Conservation (phyloP, 2,797 vertebrate species). For the Amazona ochrocephala region DNA sequence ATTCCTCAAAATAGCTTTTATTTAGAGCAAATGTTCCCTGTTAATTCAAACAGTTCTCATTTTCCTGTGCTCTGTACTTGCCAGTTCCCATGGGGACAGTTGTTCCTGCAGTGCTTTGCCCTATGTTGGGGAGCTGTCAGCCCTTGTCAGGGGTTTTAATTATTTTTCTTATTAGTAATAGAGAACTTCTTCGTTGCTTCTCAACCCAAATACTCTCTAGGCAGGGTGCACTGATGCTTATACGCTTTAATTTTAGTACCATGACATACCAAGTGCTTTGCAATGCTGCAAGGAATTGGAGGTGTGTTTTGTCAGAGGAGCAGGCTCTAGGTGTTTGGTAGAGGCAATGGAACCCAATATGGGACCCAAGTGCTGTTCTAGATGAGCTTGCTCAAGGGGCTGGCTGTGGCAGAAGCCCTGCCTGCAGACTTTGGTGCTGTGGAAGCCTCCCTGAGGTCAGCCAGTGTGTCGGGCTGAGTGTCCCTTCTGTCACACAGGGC, state of each 20-base stretch:
- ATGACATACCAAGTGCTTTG: not conserved
- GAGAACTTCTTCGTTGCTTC: constrained; percentile 7
- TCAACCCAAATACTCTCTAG: not conserved
- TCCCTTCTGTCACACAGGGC: not conserved
- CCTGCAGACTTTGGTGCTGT: not conserved
- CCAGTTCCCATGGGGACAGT: constrained; percentile 61
- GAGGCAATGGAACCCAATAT: not conserved
- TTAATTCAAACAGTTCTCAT: constrained; percentile 67
- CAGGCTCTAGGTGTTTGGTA: not conserved
- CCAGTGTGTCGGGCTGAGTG: fast-evolving
- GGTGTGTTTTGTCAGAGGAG: not conserved
- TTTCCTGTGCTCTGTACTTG: constrained; percentile 40
- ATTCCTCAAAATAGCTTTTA: constrained; percentile 75
- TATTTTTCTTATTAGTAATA: constrained; percentile 49
- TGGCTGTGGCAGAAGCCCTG: not conserved
- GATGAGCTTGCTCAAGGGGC: not conserved
- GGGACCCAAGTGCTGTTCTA: not conserved
- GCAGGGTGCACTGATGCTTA: not conserved
- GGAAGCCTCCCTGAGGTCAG: not conserved
- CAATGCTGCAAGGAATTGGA: not conserved
- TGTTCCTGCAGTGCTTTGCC: constrained; percentile 32
- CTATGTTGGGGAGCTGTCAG: constrained; percentile 45
- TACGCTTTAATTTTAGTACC: not conserved
- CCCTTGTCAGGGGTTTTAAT: constrained; percentile 24
- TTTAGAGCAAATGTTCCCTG: constrained; percentile 71